Percentiles rank a stretch among this genome's conserved stretches.
Evolutionary conservation across 2,113 vertebrate genomes (phyloP).

Genomic region (Paralichthys olivaceus): DNA sequence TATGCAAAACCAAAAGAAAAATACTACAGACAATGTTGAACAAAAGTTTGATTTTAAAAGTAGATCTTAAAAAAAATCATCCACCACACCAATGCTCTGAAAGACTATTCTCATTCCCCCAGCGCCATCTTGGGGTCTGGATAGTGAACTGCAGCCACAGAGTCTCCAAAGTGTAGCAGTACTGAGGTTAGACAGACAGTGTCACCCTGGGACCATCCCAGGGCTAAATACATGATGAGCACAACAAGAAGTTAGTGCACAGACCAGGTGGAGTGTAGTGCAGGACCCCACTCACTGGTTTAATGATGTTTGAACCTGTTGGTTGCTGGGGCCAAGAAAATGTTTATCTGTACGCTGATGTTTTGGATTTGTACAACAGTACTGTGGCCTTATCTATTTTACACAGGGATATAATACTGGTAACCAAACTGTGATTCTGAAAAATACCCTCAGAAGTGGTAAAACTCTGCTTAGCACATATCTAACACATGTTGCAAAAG

Average conservation of each 20-base stretch:
- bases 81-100: neutral
- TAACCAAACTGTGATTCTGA: neutral
- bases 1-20: neutral
- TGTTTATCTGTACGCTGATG: neutral
- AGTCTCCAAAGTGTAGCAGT: slow-evolving; percentile 32
- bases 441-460: neutral
- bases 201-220: slow-evolving; percentile 56
- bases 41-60: neutral
- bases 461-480: neutral
- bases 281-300: too few relatives aligned
- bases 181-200: slow-evolving; percentile 58
- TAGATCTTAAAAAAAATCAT: neutral
- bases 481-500: neutral
- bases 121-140: slow-evolving; percentile 62
- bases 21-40: too few relatives aligned
- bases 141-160: slow-evolving; percentile 30
- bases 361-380: neutral
- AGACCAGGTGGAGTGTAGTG: too few relatives aligned
- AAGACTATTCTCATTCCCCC: slow-evolving; percentile 8
- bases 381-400: neutral
- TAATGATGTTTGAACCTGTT: neutral
- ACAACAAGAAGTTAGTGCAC: neutral
- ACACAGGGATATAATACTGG: neutral
- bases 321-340: neutral
- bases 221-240: slow-evolving; percentile 1